Evolutionary conservation across 2,797 vertebrate species (phyloP), one percentile per base, ranked within the genome.

Genomic region (Clarias platycephalus): DNA sequence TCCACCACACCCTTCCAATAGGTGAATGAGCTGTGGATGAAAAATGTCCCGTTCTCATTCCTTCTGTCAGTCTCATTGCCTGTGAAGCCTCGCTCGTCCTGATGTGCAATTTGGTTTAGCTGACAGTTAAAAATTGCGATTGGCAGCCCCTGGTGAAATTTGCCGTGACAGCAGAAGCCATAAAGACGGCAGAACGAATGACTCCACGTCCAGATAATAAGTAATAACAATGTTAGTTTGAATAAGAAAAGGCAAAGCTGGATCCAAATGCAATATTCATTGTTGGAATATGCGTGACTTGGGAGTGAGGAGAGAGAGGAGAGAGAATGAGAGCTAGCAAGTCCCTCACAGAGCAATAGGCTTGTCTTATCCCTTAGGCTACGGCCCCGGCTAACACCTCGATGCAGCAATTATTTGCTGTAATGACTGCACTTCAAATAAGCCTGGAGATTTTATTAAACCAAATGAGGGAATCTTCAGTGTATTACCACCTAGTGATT

Each of bases 391-490:
- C 96, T 96, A 96, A 96, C 96, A 96, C 96, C 96, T 96, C 96
- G 90, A 93, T 94, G 96, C 95, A 91, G 96, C 97, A 99, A 98
- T 99, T 98, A 99, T 95, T 96, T 93, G 96, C 95, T 96, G 96
- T 98, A 98, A 98, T 97, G 96, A 98, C 95, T 97, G 96, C 96
- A 93, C 95, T 97, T 96, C 95, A 97, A 98, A 98, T 98, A 98
- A 98, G 97, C 96, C 96, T 93, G 92, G 96, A 98, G 97, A 98
- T 98, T 98, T 98, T 98, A 99, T 98, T 98, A 98, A 98, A 98
- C 96, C 97, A 98, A 98, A 98, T 98, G 97, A 98, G 97, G 96
- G 97, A 97, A 97, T 97, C 96, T 96, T 96, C 94, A 95, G 96
- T 96, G 96, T 97, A 96, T 99, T 98, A 98, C 97, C 97, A 96